These are phyloP conservation scores for Netelia inedita DNA, from an alignment of 2,888 invertebrate genomes.

Conservation along the genomic window DNA sequence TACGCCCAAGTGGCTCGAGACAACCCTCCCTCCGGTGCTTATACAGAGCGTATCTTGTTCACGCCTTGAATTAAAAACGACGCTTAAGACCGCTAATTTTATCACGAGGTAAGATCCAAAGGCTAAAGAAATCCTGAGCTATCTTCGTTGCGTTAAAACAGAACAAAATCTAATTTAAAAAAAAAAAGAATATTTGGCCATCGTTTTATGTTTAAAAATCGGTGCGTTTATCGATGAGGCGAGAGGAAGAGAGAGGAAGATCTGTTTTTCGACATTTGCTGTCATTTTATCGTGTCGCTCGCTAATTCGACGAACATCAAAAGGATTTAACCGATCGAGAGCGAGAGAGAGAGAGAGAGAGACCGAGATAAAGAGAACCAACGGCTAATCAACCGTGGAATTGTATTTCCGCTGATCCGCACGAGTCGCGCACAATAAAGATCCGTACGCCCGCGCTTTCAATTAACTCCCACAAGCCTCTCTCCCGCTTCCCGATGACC, in stretches of 20 bases:
- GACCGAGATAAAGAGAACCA: conserved; percentile 42
- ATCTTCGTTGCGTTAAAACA: not conserved
- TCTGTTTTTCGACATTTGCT: not conserved
- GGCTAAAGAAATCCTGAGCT: not conserved
- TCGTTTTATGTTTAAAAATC: conserved; percentile 12
- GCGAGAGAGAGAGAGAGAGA: conserved; percentile 22
- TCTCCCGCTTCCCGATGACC: not conserved
- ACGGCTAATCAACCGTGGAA: conserved; percentile 65
- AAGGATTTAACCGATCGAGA: conserved; percentile 55
- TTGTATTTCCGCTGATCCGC: conserved; percentile 61
- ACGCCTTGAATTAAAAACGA: too few species aligned
- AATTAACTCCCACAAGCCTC: conserved; percentile 42
- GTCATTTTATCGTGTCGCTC: conserved; percentile 46
- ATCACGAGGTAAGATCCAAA: not conserved
- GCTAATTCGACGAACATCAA: conserved; percentile 65
- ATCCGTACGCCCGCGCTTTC: conserved; percentile 38
- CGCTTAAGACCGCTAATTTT: conserved; percentile 7
- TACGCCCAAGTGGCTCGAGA: conserved; percentile 25
- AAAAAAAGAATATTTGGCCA: too few species aligned
- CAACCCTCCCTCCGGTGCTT: not conserved
- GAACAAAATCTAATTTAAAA: too few species aligned
- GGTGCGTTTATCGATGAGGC: not conserved
- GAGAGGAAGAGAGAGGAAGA: not conserved
- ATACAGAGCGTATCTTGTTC: too few species aligned
- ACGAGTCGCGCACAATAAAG: conserved; percentile 43